Base-by-base conservation (phyloP, 2,888 invertebrate species). In the Chrysolina oricalcia region DNA sequence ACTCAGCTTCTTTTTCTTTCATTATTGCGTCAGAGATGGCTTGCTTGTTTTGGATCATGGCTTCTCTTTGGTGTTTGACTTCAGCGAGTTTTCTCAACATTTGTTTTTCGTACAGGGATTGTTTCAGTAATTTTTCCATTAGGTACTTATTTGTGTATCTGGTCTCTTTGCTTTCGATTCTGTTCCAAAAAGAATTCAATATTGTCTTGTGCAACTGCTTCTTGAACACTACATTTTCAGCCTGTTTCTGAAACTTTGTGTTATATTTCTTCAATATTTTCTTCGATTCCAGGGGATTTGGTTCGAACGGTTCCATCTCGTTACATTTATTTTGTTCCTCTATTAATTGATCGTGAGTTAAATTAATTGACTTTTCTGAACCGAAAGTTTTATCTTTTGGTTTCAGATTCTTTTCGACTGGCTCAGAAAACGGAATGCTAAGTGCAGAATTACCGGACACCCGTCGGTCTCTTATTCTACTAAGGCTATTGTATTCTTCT, bases 61-160 rank as follows among this genome's bases (percentile, higher is more conserved):
- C 89, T 53, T 91, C 89, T 48, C 91, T 91, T 80, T 92, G 91
- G 66, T 91, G 89, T 70, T 92, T 91, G 0, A 93, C 90, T 85
- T 93, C 92, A 86, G 91, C 91, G 74, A 93, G 87, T 87, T 92
- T 92, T 48, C 91, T 90, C 64, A 91, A 89, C 89, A 93, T 91
- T 86, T 92, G 92, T 84, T 93, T 93, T 83, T 94, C 94, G 85
- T 92, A 93, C 62, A 90, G 89, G 0, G 93, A 92, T 75, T 93
- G 90, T 82, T 91, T 91, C 85, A 93, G 86, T 5, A 93, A 89
- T 81, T 91, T 92, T 72, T 89, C 89, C 0, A 91, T 90, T 13
- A 93, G 87, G 15, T 89, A 88, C 59, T 87, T 87, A 78, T 92
- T 91, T 35, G 91, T 86, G 77, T 89, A 89, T 11, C 85, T 84